Evolutionary conservation across 2,113 vertebrate genomes (phyloP).

Genomic region (Naja naja): DNA sequence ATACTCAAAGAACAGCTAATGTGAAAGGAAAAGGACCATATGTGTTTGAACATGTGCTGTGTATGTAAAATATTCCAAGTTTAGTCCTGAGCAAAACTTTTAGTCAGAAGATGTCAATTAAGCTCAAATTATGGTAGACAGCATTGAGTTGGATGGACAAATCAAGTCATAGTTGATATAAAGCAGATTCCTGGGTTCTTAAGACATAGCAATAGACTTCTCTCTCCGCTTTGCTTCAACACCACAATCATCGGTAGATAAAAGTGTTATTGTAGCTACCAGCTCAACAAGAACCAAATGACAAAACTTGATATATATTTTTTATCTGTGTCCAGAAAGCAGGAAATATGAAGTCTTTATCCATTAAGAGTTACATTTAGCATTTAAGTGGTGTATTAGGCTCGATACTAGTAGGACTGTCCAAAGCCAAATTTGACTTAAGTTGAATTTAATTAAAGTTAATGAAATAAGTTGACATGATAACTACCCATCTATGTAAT

Average conservation of each 20-base stretch:
- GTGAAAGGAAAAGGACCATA: background rate
- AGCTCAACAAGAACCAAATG: background rate
- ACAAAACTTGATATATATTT: background rate
- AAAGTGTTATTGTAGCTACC: background rate
- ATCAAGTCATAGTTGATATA: background rate
- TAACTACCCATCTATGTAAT: background rate
- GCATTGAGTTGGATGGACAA: background rate
- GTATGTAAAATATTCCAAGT: background rate
- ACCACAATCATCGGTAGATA: background rate
- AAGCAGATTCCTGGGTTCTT: background rate
- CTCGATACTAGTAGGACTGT: background rate
- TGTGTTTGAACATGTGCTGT: background rate
- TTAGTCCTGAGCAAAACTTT: background rate
- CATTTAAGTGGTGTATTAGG: background rate
- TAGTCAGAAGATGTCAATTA: background rate
- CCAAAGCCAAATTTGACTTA: background rate
- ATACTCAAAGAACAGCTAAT: background rate
- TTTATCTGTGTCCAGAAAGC: background rate
- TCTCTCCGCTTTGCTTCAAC: background rate
- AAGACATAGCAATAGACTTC: background rate
- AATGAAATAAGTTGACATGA: background rate
- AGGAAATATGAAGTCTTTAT: background rate
- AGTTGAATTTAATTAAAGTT: background rate
- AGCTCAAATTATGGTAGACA: background rate
- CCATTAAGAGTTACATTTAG: background rate